Conservation (phyloP, 2,797 vertebrate genomes). For the Sebastes trivittatus region DNA sequence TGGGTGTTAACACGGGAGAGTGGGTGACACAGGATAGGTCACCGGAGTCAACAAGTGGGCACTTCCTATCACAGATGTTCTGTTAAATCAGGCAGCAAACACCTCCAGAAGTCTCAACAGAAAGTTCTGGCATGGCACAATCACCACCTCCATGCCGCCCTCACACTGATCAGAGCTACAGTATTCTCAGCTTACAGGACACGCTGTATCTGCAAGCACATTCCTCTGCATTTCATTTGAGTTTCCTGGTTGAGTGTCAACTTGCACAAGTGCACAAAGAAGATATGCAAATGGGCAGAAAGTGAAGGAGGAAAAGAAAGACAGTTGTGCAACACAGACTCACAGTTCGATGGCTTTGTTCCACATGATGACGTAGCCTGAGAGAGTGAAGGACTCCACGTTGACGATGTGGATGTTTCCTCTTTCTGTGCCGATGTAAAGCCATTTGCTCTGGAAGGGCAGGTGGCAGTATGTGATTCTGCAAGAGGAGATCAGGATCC, state of each 20-base stretch:
- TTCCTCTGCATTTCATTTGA: slow-evolving; percentile 32
- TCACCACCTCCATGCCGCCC: slow-evolving; percentile 42
- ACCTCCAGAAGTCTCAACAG: slow-evolving; percentile 49
- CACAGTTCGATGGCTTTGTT: slow-evolving; percentile 99
- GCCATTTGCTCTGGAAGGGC: slow-evolving; percentile 99
- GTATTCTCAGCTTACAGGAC: slow-evolving; percentile 35
- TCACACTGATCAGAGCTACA: slow-evolving; percentile 41
- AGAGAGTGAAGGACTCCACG: slow-evolving; percentile 99
- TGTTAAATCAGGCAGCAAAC: slow-evolving; percentile 51
- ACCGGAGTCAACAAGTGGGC: slow-evolving; percentile 37
- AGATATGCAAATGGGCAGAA: slow-evolving; percentile 17
- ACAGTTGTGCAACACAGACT: slow-evolving; percentile 72
- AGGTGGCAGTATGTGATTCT: slow-evolving; percentile 99
- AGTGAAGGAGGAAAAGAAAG: neutral
- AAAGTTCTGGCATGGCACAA: slow-evolving; percentile 43
- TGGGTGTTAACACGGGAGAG: slow-evolving; percentile 33
- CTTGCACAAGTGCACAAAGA: slow-evolving; percentile 4
- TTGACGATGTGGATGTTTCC: slow-evolving; percentile 99
- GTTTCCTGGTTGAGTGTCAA: slow-evolving; percentile 44
- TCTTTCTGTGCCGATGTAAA: slow-evolving; percentile 96
- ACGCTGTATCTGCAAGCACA: slow-evolving; percentile 33
- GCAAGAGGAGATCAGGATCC: slow-evolving; percentile 48
- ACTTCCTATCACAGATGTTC: slow-evolving; percentile 51
- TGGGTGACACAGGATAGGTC: slow-evolving; percentile 31
- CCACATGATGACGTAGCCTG: slow-evolving; percentile 99